phyloP scores from a whole-genome alignment of 2,888 invertebrate species.

The Hedya salicella region DNA sequence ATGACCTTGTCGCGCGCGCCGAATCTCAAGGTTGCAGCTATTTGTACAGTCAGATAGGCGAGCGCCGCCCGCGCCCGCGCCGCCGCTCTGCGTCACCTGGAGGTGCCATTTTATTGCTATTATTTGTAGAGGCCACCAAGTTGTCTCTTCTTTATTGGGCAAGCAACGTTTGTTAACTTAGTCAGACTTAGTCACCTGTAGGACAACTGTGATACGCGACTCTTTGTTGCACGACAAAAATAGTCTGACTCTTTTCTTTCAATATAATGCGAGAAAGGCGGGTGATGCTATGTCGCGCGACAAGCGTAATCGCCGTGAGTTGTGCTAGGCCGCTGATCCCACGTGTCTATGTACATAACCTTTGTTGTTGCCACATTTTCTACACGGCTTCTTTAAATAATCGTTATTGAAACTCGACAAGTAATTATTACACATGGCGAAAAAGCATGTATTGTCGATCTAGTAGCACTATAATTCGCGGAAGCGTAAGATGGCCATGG shows the following conservation, averaged over 20 bases:
- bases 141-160: constrained; percentile 53
- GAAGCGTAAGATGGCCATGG: constrained; percentile 33
- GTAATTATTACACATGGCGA: background rate
- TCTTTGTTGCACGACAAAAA: too few relatives aligned
- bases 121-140: constrained; percentile 71
- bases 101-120: constrained; percentile 72
- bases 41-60: constrained; percentile 80
- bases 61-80: constrained; percentile 52
- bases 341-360: constrained; percentile 31
- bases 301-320: too few relatives aligned
- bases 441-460: constrained; percentile 16
- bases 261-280: too few relatives aligned
- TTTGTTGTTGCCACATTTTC: constrained; percentile 36
- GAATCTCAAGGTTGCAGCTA: constrained; percentile 83
- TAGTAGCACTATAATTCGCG: constrained; percentile 19
- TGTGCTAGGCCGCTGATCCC: too few relatives aligned
- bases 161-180: constrained; percentile 22
- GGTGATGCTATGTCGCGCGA: too few relatives aligned
- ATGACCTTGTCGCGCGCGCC: constrained; percentile 83
- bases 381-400: background rate
- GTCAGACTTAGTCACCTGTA: too few relatives aligned
- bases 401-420: background rate
- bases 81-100: constrained; percentile 68
- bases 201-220: too few relatives aligned
- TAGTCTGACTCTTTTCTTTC: too few relatives aligned